Conservation (phyloP, 2,888 invertebrate genomes). For the Perdita meconis region DNA sequence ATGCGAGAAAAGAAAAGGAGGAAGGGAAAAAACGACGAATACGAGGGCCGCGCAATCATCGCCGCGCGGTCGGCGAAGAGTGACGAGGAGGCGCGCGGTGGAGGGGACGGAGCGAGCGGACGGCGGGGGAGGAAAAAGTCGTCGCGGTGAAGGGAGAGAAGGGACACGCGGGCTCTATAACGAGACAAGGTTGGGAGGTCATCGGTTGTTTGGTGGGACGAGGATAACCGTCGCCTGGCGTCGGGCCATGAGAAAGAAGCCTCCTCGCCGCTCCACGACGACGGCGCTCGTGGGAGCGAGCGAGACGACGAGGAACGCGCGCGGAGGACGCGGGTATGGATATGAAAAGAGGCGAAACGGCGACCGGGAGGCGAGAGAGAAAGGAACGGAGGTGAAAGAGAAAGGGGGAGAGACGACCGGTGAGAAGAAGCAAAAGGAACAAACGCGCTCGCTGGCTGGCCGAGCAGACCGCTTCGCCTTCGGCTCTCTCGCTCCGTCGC, state of each 20-base stretch:
- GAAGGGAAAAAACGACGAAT: conserved; percentile 47
- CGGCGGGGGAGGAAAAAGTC: conserved; percentile 49
- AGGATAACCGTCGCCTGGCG: conserved; percentile 63
- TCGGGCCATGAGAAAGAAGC: conserved; percentile 76
- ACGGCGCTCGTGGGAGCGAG: conserved; percentile 44
- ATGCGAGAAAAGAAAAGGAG: conserved; percentile 48
- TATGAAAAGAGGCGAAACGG: conserved; percentile 43
- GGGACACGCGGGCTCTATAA: conserved; percentile 68
- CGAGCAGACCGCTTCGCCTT: conserved; percentile 43
- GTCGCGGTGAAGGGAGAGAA: conserved; percentile 24
- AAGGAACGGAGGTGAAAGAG: conserved; percentile 36
- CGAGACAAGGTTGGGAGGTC: conserved; percentile 77
- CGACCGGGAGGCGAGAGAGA: conserved; percentile 34
- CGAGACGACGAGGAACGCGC: conserved; percentile 49
- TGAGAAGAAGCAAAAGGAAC: conserved; percentile 71
- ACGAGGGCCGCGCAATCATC: conserved; percentile 60
- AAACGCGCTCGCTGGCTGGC: conserved; percentile 52
- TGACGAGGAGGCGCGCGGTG: neutral
- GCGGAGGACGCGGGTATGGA: conserved; percentile 33
- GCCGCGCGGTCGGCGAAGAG: conserved; percentile 18
- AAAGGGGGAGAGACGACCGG: conserved; percentile 56
- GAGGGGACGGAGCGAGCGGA: conserved; percentile 1
- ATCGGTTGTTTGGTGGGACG: conserved; percentile 67
- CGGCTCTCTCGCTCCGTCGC: conserved; percentile 37
- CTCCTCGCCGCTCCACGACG: conserved; percentile 33